Conservation (phyloP, 2,888 invertebrate genomes). For the Heliconius aoede region DNA sequence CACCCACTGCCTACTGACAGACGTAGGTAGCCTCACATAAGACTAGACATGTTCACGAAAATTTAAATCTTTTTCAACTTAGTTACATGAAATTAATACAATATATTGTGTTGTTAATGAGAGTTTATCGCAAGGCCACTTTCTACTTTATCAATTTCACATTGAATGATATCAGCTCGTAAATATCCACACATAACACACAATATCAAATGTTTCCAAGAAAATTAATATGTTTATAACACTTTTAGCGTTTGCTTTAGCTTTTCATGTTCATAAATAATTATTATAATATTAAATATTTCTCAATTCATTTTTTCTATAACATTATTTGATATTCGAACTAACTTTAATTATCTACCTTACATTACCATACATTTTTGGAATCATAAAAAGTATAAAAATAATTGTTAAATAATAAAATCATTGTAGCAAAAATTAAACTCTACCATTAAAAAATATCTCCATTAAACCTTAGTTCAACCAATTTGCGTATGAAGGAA, state of each 20-base stretch:
- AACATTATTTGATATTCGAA: neutral
- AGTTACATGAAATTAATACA: neutral
- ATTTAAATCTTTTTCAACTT: neutral
- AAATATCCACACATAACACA: slow-evolving; percentile 11
- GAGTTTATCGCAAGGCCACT: slow-evolving; percentile 34
- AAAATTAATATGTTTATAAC: neutral
- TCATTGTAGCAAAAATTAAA: too few species aligned
- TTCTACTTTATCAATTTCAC: slow-evolving; percentile 36
- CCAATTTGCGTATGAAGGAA: too few species aligned
- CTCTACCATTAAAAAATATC: too few species aligned
- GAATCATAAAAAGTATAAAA: too few species aligned
- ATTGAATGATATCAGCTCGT: slow-evolving; percentile 27
- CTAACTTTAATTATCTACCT: too few species aligned
- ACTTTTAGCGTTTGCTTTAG: neutral
- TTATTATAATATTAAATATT: neutral
- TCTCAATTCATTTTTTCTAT: neutral
- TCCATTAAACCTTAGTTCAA: too few species aligned
- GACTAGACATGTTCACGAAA: slow-evolving; percentile 2
- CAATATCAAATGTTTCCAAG: slow-evolving; percentile 12
- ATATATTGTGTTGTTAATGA: slow-evolving; percentile 10
- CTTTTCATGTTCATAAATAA: neutral
- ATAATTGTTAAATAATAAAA: too few species aligned
- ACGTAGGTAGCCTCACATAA: neutral
- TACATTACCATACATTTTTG: too few species aligned
- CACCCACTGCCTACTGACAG: neutral